A percentile compares a stretch with the other conserved stretches of the same genome.
These are phyloP conservation scores for Oncorhynchus clarkii DNA, from an alignment of 2,113 vertebrate genomes.

Conservation along the genomic window DNA sequence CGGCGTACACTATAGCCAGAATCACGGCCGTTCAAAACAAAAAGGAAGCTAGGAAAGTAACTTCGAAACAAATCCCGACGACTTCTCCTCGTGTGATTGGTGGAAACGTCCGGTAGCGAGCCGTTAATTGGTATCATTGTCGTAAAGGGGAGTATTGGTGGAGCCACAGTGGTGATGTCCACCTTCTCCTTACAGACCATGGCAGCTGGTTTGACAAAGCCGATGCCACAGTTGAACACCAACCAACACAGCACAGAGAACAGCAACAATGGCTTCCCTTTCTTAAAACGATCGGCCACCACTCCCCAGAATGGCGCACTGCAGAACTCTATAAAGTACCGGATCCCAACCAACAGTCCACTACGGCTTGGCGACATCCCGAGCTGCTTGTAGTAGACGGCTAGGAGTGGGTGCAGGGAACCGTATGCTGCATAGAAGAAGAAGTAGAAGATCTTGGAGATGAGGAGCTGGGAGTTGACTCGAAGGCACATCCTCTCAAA, in stretches of 20 bases:
- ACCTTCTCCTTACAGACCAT: conserved; percentile 79
- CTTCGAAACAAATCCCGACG: neutral
- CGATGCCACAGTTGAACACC: conserved; percentile 92
- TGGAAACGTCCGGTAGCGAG: conserved; percentile 19
- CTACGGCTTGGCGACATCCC: conserved; percentile 92
- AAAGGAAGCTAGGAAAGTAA: neutral
- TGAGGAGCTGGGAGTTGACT: conserved; percentile 86
- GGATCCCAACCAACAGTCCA: conserved; percentile 91
- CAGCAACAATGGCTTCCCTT: conserved; percentile 89
- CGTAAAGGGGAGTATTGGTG: neutral
- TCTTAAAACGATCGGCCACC: conserved; percentile 92
- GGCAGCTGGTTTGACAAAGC: conserved; percentile 88
- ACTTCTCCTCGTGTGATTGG: conserved; percentile 37
- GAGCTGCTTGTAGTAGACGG: conserved; percentile 95
- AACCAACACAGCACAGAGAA: conserved; percentile 96
- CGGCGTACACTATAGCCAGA: neutral
- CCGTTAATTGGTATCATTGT: neutral
- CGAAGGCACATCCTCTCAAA: conserved; percentile 86
- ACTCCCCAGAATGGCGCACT: conserved; percentile 98
- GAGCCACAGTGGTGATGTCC: conserved; percentile 5
- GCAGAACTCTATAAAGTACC: conserved; percentile 99
- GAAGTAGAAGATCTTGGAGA: conserved; percentile 98
- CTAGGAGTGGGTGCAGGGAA: conserved; percentile 90
- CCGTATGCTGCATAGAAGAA: conserved; percentile 98
- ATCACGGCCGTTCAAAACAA: neutral